Evolutionary conservation across 2,888 invertebrate genomes (phyloP).

Genomic region (Pristionchus fissidentatus): DNA sequence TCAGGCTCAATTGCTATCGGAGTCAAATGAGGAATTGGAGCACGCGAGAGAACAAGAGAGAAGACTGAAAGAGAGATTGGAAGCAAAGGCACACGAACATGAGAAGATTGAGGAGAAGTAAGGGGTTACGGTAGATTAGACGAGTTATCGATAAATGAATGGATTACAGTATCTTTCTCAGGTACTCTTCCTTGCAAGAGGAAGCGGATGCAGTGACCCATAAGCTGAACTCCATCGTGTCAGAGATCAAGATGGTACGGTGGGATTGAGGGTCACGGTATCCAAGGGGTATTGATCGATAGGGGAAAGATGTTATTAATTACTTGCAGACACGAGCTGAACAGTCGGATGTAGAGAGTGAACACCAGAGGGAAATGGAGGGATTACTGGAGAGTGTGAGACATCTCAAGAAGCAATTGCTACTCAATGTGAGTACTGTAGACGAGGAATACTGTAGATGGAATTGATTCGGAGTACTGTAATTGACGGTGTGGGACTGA

Average conservation of each 20-base stretch:
- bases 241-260: conserved; percentile 55
- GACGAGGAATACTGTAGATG: not conserved
- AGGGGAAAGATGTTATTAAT: conserved; percentile 79
- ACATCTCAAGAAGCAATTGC: conserved; percentile 83
- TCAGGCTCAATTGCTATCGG: conserved; percentile 90
- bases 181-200: conserved; percentile 93
- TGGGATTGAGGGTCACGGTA: no score
- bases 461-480: no score
- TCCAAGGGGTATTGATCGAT: not conserved
- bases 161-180: conserved; percentile 73
- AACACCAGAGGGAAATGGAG: conserved; percentile 97
- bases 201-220: conserved; percentile 92
- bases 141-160: not conserved
- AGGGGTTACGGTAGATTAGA: not conserved
- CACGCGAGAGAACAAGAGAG: conserved; percentile 57
- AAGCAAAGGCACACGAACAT: conserved; percentile 47
- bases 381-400: conserved; percentile 92
- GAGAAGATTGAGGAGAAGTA: conserved; percentile 62
- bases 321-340: conserved; percentile 83
- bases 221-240: conserved; percentile 83
- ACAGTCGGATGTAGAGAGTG: conserved; percentile 83
- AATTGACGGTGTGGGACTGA: not conserved
- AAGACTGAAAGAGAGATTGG: conserved; percentile 50
- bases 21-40: conserved; percentile 81
- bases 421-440: conserved; percentile 3